These are phyloP conservation scores for Ariolimax columbianus DNA, from an alignment of 2,888 invertebrate species.

Conservation along the genomic window DNA sequence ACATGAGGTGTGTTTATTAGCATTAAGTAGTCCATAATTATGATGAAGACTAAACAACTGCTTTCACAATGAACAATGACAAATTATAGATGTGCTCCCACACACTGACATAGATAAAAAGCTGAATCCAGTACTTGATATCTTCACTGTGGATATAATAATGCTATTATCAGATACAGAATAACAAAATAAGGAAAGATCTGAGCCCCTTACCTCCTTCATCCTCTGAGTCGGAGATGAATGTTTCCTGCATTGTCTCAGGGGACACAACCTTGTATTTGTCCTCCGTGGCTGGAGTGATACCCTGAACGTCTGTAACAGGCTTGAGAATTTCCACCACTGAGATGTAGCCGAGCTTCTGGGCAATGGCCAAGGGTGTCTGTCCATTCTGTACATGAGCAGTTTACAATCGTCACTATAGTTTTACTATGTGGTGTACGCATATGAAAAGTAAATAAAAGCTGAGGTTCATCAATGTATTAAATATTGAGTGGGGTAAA, in stretches of 20 bases:
- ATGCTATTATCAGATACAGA: neutral
- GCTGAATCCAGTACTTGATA: no score
- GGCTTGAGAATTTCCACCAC: conserved; percentile 97
- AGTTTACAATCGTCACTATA: neutral
- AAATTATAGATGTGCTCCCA: no score
- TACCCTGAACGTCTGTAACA: conserved; percentile 90
- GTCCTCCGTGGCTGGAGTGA: conserved; percentile 87
- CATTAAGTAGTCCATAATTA: no score
- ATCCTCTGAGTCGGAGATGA: conserved; percentile 99
- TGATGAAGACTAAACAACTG: no score
- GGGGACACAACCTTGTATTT: conserved; percentile 98
- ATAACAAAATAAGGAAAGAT: neutral
- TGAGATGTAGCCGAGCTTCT: conserved; percentile 97
- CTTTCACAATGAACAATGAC: no score
- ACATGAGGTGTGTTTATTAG: no score
- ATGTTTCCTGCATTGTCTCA: conserved; percentile 99
- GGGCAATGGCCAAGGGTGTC: conserved; percentile 97
- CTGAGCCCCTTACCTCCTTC: conserved; percentile 89
- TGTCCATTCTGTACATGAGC: conserved; percentile 90
- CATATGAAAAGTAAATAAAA: no score
- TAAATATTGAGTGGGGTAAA: no score
- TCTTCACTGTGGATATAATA: neutral
- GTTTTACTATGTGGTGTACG: no score
- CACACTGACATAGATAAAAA: no score
- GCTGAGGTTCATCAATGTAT: no score